Evolutionary conservation across 1,140 invertebrate species (phyloP).

Genomic region (Drosophila bocqueti): DNA sequence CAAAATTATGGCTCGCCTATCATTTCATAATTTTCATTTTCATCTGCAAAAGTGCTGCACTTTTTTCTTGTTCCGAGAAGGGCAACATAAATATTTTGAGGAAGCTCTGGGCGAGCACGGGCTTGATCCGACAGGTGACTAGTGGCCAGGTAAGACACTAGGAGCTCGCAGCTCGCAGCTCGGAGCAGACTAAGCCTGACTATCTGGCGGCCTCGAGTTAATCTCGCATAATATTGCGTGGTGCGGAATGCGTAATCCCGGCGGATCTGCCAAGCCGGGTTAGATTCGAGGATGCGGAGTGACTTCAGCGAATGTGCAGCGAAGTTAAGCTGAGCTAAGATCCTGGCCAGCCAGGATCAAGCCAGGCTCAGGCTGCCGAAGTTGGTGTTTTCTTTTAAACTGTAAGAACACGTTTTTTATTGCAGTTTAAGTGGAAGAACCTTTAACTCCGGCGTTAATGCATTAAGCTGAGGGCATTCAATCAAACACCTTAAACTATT

Average conservation of each 20-base stretch:
- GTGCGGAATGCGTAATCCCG: conserved; percentile 8
- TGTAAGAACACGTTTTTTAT: not conserved
- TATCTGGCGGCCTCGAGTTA: conserved; percentile 51
- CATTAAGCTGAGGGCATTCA: no score
- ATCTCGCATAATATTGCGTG: conserved; percentile 52
- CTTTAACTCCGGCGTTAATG: no score
- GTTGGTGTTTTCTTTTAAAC: not conserved
- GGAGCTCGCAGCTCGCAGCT: not conserved
- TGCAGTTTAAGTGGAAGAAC: not conserved
- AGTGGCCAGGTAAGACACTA: conserved; percentile 16
- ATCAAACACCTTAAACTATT: no score
- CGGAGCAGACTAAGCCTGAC: conserved; percentile 29
- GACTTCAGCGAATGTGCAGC: not conserved
- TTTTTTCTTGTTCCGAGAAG: conserved; percentile 29
- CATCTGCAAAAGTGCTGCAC: not conserved
- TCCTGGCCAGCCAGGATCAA: not conserved
- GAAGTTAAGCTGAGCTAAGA: not conserved
- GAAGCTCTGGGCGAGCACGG: conserved; percentile 31
- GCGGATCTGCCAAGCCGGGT: not conserved
- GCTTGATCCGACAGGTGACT: conserved; percentile 19
- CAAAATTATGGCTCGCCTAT: conserved; percentile 40
- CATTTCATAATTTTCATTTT: conserved; percentile 50
- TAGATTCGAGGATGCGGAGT: not conserved
- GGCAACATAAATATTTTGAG: conserved; percentile 58
- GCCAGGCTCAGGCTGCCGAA: not conserved